A percentile compares a stretch with the other conserved stretches of the same genome.
phyloP scores from a whole-genome alignment of 1,140 invertebrate genomes.

The Drosophila pallidifrons region DNA sequence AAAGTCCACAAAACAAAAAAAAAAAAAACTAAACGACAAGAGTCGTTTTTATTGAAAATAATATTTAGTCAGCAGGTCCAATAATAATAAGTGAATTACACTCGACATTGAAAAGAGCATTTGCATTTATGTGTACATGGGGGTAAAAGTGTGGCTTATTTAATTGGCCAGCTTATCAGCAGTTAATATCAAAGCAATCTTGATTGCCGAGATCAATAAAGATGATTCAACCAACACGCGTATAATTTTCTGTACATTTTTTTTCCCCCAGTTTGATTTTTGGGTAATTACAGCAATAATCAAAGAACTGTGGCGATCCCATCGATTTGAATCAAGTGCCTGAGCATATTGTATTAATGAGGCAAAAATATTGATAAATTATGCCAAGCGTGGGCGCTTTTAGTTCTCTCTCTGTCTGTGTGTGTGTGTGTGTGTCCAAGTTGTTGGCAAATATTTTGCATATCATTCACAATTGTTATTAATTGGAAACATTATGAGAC shows the following conservation, averaged over 20 bases:
- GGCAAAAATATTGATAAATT: slow-evolving; percentile 31
- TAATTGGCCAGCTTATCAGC: no score
- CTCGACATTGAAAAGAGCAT: not conserved
- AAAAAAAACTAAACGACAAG: not conserved
- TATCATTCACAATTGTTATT: slow-evolving; percentile 71
- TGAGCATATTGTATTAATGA: not conserved
- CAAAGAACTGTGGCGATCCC: no score
- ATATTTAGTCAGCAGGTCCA: slow-evolving; percentile 2
- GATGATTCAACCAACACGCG: no score
- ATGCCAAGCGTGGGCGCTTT: not conserved
- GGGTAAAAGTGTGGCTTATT: no score
- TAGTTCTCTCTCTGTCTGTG: no score
- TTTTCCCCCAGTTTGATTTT: no score
- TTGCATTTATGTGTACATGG: no score
- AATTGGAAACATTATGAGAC: slow-evolving; percentile 76
- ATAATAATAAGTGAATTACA: not conserved
- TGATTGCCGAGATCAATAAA: no score
- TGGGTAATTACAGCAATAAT: no score
- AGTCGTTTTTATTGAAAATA: slow-evolving; percentile 8
- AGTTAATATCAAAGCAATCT: no score
- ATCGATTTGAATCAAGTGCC: no score
- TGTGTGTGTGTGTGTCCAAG: slow-evolving; percentile 5
- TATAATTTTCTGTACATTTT: no score
- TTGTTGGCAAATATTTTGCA: slow-evolving; percentile 33
- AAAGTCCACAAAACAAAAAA: not conserved